Percentiles rank a stretch among this genome's conserved stretches.
phyloP scores from a whole-genome alignment of 2,888 invertebrate species.

The Drosophila percnosoma region DNA sequence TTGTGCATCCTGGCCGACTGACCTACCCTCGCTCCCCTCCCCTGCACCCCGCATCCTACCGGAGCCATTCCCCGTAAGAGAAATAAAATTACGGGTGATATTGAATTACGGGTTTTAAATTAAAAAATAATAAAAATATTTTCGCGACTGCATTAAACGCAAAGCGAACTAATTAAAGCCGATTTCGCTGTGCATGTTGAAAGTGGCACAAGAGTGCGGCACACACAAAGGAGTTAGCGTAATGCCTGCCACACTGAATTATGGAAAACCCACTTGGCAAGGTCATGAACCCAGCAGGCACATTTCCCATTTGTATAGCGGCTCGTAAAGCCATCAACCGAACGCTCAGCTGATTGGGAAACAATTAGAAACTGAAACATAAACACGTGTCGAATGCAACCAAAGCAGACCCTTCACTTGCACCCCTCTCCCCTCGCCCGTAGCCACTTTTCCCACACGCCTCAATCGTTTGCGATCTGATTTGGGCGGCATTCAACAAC shows the following conservation, averaged over 20 bases:
- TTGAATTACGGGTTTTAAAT: slow-evolving; percentile 79
- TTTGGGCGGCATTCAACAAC: slow-evolving; percentile 14
- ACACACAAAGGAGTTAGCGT: not conserved
- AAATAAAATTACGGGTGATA: slow-evolving; percentile 78
- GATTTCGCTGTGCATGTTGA: slow-evolving; percentile 32
- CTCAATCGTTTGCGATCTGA: slow-evolving; percentile 1
- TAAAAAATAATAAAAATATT: slow-evolving; percentile 44
- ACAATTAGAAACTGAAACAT: slow-evolving; percentile 31
- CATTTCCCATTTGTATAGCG: not conserved
- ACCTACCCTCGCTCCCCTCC: slow-evolving; percentile 9
- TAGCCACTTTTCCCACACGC: not conserved
- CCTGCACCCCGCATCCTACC: not conserved
- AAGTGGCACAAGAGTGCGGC: slow-evolving; percentile 15
- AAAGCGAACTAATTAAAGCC: slow-evolving; percentile 68
- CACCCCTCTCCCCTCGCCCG: not conserved
- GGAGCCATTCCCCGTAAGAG: slow-evolving; percentile 35
- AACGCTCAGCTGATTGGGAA: slow-evolving; percentile 13
- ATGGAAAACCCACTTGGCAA: slow-evolving; percentile 7
- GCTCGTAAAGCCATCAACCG: slow-evolving; percentile 19
- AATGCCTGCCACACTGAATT: slow-evolving; percentile 2
- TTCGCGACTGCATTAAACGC: slow-evolving; percentile 76
- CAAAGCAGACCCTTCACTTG: not conserved
- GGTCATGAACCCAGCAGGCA: slow-evolving; percentile 27
- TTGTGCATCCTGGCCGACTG: slow-evolving; percentile 49
- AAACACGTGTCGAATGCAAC: slow-evolving; percentile 29